Conservation (phyloP, 2,113 vertebrate genomes). For the Callipepla californica region DNA sequence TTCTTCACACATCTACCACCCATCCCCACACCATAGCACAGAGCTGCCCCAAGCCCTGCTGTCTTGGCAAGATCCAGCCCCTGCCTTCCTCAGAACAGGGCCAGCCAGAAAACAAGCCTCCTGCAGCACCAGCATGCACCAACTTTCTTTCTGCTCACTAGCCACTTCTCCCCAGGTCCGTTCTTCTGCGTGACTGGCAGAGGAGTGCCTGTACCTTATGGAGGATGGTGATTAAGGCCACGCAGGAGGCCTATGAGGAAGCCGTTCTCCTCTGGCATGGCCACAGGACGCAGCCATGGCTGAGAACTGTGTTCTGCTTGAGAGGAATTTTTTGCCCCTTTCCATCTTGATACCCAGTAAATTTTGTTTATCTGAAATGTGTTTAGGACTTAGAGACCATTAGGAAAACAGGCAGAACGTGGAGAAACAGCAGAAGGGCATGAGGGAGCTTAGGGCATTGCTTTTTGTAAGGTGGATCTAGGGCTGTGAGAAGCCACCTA, state of each 20-base stretch:
- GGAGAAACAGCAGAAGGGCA: background rate
- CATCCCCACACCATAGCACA: background rate
- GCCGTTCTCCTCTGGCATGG: background rate
- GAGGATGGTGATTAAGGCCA: background rate
- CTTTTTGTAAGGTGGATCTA: background rate
- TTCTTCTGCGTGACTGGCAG: accelerated
- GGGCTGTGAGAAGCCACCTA: background rate
- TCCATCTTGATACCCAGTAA: background rate
- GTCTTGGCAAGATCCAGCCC: background rate
- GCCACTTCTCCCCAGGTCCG: background rate
- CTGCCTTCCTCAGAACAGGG: background rate
- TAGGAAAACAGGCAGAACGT: background rate
- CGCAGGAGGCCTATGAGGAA: background rate
- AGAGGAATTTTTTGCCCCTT: background rate
- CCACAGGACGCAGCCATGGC: background rate
- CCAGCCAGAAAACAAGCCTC: background rate
- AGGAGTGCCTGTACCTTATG: background rate
- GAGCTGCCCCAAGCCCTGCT: background rate
- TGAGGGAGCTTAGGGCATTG: background rate
- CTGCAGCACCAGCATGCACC: background rate
- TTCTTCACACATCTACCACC: background rate
- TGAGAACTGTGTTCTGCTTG: accelerated
- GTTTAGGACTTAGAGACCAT: background rate
- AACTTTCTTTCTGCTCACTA: background rate
- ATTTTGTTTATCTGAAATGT: background rate